Evolutionary conservation across 1,140 invertebrate genomes (phyloP).

Genomic region (Trichonephila clavipes): DNA sequence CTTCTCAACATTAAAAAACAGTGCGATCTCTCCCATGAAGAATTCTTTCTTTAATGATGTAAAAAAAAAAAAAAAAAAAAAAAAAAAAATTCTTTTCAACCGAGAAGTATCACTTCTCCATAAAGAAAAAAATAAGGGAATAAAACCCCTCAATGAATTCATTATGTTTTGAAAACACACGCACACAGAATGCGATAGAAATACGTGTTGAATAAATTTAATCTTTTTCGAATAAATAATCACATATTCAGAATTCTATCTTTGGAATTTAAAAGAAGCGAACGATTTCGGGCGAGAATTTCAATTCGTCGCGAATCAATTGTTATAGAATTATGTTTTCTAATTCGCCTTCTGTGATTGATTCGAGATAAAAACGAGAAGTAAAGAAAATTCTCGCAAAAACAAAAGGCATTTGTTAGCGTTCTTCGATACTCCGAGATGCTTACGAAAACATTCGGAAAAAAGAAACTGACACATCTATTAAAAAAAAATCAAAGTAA

Average conservation of each 20-base stretch:
- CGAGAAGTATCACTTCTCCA: background rate
- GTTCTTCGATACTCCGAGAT: too few relatives aligned
- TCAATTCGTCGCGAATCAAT: background rate
- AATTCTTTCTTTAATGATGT: background rate
- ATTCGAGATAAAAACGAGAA: too few relatives aligned
- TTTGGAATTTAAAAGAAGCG: background rate
- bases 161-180: constrained; percentile 9
- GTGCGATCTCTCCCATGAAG: too few relatives aligned
- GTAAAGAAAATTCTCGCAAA: too few relatives aligned
- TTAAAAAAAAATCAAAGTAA: too few relatives aligned
- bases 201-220: constrained; percentile 20
- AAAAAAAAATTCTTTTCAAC: background rate
- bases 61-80: background rate
- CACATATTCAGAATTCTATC: background rate
- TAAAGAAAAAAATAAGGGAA: background rate
- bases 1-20: background rate
- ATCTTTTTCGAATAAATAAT: constrained; percentile 11
- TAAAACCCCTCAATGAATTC: background rate
- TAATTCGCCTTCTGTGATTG: too few relatives aligned
- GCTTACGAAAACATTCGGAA: too few relatives aligned
- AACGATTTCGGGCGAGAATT: background rate
- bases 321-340: too few relatives aligned
- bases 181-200: background rate
- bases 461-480: too few relatives aligned
- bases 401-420: too few relatives aligned